Evolutionary conservation across 2,888 invertebrate species (phyloP), one percentile per base, ranked within the genome.

Genomic region (Pammene fasciana): DNA sequence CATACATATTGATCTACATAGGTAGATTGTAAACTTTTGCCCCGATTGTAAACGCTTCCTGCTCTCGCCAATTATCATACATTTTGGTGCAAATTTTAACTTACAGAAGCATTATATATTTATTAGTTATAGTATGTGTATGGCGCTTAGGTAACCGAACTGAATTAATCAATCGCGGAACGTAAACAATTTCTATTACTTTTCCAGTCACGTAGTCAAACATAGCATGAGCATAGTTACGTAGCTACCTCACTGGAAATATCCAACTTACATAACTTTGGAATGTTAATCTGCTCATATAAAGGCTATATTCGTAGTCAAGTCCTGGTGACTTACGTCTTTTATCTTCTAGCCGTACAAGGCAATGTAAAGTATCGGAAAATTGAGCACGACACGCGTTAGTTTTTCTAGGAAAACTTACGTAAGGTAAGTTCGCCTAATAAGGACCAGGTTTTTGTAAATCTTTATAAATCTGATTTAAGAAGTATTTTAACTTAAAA

Each of bases 361-460:
- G 13, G 43, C 26, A 18, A 61, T 61, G 61, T 50, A 18, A 62
- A 36, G 7, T 61, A 16, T 61, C 16, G 38, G 38, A 48, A 48
- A 57, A 62, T 50, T 16, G 13, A n/a, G n/a, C n/a, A n/a, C n/a
- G 18, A 59, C 18, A 43, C 26, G n/a, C 38, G 8, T 16, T 1
- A 41, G 38, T 62, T 62, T 62, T 50, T 62, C 38, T 50, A 9
- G 9, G 38, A 41, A 18, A 16, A 16, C n/a, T n/a, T n/a, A n/a
- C n/a, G 26, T 16, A 3, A 36, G 36, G 36, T 36, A n/a, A n/a
- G n/a, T n/a, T n/a, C n/a, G n/a, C n/a, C n/a, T n/a, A n/a, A n/a
- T n/a, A n/a, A n/a, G n/a, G n/a, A n/a, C n/a, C n/a, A n/a, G n/a
- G n/a, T n/a, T n/a, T n/a, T n/a, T n/a, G n/a, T n/a, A n/a, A n/a